Conservation (phyloP, 2,113 vertebrate species). For the Condylura cristata region DNA sequence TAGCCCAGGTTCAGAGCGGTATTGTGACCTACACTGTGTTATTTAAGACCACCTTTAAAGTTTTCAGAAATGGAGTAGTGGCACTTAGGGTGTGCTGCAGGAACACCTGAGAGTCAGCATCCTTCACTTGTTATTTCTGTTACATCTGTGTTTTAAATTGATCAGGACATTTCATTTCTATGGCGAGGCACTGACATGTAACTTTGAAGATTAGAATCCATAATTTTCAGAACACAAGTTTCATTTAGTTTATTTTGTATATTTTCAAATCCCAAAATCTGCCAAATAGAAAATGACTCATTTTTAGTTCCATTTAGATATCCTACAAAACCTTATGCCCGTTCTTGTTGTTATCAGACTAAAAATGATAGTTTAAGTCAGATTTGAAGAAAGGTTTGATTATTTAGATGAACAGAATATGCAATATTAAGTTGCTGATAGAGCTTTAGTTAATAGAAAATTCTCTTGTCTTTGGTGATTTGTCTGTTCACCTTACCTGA, state of each 20-base stretch:
- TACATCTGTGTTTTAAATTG: background rate
- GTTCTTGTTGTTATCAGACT: background rate
- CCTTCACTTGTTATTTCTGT: background rate
- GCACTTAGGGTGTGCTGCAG: background rate
- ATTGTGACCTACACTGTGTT: background rate
- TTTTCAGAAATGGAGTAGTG: background rate
- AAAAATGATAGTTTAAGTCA: background rate
- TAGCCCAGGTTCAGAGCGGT: background rate
- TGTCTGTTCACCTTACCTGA: background rate
- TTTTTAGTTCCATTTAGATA: background rate
- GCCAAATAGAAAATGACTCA: background rate
- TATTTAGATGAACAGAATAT: background rate
- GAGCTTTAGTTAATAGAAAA: background rate
- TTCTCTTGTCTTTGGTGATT: background rate
- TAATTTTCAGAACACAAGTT: slow-evolving; percentile 27
- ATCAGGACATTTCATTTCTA: background rate
- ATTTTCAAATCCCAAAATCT: background rate
- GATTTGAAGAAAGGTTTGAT: background rate
- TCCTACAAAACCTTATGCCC: background rate
- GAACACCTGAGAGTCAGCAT: background rate
- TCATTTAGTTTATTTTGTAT: background rate
- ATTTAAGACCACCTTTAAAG: background rate
- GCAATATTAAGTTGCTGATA: background rate
- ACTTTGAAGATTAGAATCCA: background rate
- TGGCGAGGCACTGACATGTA: background rate